These are phyloP conservation scores for Scrobipalpa atriplicella DNA, from an alignment of 2,888 invertebrate genomes.

Conservation along the genomic window DNA sequence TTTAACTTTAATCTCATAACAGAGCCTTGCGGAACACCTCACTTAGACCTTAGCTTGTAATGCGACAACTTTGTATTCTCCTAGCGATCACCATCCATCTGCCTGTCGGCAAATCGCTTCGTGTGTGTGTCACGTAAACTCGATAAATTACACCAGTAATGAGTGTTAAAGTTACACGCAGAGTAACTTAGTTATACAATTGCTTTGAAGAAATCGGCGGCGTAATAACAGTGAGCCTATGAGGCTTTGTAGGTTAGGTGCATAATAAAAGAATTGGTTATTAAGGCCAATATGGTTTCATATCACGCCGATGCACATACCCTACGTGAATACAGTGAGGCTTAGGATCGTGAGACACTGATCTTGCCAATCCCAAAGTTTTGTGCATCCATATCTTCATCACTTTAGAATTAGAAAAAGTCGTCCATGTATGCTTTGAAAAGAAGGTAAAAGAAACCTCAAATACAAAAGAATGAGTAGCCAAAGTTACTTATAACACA, in stretches of 20 bases:
- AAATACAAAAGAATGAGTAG: too few relatives aligned
- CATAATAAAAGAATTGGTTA: background rate
- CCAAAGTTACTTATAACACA: too few relatives aligned
- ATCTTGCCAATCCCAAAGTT: background rate
- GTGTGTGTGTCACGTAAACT: slow-evolving; percentile 60
- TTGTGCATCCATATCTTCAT: background rate
- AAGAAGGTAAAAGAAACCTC: too few relatives aligned
- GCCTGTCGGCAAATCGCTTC: slow-evolving; percentile 52
- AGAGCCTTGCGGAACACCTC: slow-evolving; percentile 11
- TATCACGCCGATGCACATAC: background rate
- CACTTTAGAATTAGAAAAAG: too few relatives aligned
- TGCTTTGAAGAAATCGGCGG: slow-evolving; percentile 19
- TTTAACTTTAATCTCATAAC: background rate
- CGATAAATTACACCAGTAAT: slow-evolving; percentile 63
- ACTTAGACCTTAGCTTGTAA: slow-evolving; percentile 9
- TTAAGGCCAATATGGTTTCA: background rate
- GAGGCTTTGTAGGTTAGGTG: background rate
- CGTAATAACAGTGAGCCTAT: slow-evolving; percentile 7
- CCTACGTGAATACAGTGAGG: background rate
- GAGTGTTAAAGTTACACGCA: slow-evolving; percentile 39
- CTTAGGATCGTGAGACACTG: background rate
- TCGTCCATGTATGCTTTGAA: too few relatives aligned
- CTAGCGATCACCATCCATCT: slow-evolving; percentile 62
- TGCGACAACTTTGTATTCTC: slow-evolving; percentile 52
- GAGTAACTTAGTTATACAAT: slow-evolving; percentile 24